Percentiles rank a stretch among this genome's conserved stretches.
Conservation (phyloP, 53 echinoderm and acorn worm species). For the Astropecten irregularis region DNA sequence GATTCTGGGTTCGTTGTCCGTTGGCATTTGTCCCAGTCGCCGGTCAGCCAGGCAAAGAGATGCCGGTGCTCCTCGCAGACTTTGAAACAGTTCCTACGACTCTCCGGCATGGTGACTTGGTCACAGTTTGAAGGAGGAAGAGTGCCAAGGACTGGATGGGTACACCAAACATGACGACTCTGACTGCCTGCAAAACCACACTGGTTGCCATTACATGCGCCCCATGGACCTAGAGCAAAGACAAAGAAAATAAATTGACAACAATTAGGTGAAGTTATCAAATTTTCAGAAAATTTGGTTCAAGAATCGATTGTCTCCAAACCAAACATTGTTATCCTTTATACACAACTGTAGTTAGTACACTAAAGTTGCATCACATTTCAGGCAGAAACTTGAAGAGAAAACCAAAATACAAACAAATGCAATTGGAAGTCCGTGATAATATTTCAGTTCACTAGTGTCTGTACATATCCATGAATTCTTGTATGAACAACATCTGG, state of each 20-base stretch:
- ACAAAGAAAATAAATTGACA: neutral
- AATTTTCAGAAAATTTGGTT: too few relatives aligned
- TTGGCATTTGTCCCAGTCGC: conserved; percentile 82
- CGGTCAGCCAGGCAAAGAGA: conserved; percentile 86
- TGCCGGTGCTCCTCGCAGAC: conserved; percentile 80
- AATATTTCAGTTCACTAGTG: too few relatives aligned
- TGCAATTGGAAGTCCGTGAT: too few relatives aligned
- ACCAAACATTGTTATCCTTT: too few relatives aligned
- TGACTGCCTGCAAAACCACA: conserved; percentile 82
- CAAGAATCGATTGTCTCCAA: too few relatives aligned
- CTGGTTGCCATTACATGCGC: conserved; percentile 68
- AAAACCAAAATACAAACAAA: too few relatives aligned
- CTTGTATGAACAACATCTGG: too few relatives aligned
- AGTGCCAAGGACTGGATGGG: conserved; percentile 69
- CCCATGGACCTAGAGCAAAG: conserved; percentile 77
- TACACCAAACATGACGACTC: conserved; percentile 81
- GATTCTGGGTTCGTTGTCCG: neutral
- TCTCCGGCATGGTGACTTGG: conserved; percentile 65
- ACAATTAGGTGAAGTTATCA: neutral
- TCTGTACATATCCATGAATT: too few relatives aligned
- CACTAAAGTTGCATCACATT: too few relatives aligned
- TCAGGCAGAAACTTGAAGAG: too few relatives aligned
- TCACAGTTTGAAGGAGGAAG: conserved; percentile 69
- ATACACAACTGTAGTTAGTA: too few relatives aligned
- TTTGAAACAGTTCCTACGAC: conserved; percentile 80